Percentiles rank a stretch among this genome's conserved stretches.
These are phyloP conservation scores for Falco punctatus DNA, from an alignment of 2,113 vertebrate species.

Conservation along the genomic window DNA sequence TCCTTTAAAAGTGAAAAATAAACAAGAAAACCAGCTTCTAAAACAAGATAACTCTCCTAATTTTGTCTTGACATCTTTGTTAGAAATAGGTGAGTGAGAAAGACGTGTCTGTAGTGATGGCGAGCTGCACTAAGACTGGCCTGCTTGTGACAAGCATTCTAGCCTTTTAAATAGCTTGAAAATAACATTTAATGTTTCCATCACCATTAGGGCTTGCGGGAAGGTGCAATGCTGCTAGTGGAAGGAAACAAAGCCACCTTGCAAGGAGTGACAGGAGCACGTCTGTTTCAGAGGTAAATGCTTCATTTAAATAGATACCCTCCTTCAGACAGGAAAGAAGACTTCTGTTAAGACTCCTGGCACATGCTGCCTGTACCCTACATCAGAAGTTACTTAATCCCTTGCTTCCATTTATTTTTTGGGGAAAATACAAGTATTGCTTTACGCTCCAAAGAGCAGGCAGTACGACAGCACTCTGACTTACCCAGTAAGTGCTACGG, in stretches of 20 bases:
- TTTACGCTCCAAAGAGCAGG: background rate
- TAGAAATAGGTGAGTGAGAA: background rate
- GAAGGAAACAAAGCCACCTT: slow-evolving; percentile 84
- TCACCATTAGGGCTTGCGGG: slow-evolving; percentile 80
- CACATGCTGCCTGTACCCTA: background rate
- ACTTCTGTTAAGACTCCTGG: background rate
- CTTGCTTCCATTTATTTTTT: background rate
- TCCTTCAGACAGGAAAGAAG: background rate
- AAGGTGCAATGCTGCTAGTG: slow-evolving; percentile 85
- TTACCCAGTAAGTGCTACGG: background rate
- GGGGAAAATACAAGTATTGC: background rate
- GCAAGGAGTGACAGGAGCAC: slow-evolving; percentile 81
- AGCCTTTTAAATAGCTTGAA: background rate
- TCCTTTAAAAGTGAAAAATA: background rate
- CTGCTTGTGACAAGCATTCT: background rate
- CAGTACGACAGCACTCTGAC: background rate
- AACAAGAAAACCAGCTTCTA: background rate
- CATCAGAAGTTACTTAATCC: background rate
- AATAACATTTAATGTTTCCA: background rate
- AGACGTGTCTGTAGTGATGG: background rate
- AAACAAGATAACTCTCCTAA: background rate
- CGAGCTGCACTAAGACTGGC: background rate
- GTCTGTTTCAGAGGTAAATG: slow-evolving; percentile 83
- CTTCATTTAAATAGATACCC: background rate
- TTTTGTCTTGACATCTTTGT: background rate